These are phyloP conservation scores for Volucella zonaria DNA, from an alignment of 2,888 invertebrate genomes.

Conservation along the genomic window DNA sequence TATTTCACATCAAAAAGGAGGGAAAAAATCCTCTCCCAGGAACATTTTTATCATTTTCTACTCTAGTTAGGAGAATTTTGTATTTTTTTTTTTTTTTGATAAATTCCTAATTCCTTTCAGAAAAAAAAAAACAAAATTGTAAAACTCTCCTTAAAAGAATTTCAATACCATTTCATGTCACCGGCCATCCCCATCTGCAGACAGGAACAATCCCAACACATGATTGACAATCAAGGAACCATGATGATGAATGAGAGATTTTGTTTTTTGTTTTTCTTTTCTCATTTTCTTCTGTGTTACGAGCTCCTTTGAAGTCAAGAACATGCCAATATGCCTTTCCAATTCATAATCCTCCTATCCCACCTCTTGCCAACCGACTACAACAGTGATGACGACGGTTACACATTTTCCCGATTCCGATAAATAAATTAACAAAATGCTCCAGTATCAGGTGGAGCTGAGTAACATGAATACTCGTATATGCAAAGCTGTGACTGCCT, in stretches of 20 bases:
- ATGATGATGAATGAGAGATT: conserved; percentile 35
- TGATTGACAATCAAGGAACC: conserved; percentile 45
- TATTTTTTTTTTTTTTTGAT: conserved; percentile 4
- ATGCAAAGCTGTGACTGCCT: not conserved
- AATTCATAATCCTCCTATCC: conserved; percentile 21
- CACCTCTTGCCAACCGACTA: not conserved
- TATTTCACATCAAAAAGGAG: not conserved
- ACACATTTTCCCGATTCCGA: conserved; percentile 10
- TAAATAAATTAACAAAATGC: conserved; percentile 46
- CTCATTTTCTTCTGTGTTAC: not conserved
- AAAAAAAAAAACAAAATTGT: conserved; percentile 2
- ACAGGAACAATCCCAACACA: conserved; percentile 10
- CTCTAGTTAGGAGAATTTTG: not conserved
- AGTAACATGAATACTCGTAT: not conserved
- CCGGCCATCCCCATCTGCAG: conserved; percentile 19
- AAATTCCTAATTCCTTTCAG: conserved; percentile 14
- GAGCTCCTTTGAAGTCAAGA: conserved; percentile 31
- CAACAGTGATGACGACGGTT: no score
- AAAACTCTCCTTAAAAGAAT: not conserved
- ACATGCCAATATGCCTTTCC: conserved; percentile 39
- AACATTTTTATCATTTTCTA: not conserved
- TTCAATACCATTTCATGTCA: conserved; percentile 21
- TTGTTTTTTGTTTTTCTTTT: not conserved
- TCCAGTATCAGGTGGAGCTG: conserved; percentile 4
- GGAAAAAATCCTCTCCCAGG: not conserved